Base-by-base conservation (phyloP, 2,797 vertebrate genomes). In the Pygocentrus nattereri region DNA sequence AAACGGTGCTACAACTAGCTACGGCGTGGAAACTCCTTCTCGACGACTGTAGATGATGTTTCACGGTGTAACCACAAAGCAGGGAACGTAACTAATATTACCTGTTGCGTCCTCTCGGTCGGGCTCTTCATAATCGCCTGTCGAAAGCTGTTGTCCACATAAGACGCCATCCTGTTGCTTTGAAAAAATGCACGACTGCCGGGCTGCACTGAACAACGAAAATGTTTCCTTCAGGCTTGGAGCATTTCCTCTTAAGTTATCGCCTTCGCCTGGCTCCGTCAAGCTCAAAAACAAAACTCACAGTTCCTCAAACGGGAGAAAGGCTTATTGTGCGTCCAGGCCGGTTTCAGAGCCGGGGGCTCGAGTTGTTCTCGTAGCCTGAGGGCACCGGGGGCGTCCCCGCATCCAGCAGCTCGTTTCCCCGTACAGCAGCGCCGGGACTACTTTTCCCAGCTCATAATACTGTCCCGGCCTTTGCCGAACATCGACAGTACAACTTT, bases 61-160 rank as follows among this genome's bases (percentile, higher is more conserved):
- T 3, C 25, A 15, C 15, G 30, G 25, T 16, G 5, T 31, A 65
- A 41, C 34, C 7, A 80, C 5, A 30, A 44, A 69, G 38, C 19
- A 6, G 18, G 10, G 5, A 27, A 2, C n/a, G n/a, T n/a, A n/a
- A n/a, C n/a, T n/a, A 12, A 0, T 76, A 0, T 85, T 91, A 95
- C 95, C 95, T 96, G 95, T 79, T 95, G 88, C 91, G 94, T 95
- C 82, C 95, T 91, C 76, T 96, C 95, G 59, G 90, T 91, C 19
- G 95, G 95, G 88, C 94, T 95, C 89, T 96, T 96, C 93, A 96
- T 96, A 82, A 96, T 94, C 81, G 95, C 95, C 85, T 96, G 95
- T 85, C 95, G 93, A 92, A 96, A 96, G 89, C 94, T 96, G 90
- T 95, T 95, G 94, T 96, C 95, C 94, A 96, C 95, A 92, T 96